These are phyloP conservation scores for Agrochola lota DNA, from an alignment of 2,888 invertebrate species.

Conservation along the genomic window DNA sequence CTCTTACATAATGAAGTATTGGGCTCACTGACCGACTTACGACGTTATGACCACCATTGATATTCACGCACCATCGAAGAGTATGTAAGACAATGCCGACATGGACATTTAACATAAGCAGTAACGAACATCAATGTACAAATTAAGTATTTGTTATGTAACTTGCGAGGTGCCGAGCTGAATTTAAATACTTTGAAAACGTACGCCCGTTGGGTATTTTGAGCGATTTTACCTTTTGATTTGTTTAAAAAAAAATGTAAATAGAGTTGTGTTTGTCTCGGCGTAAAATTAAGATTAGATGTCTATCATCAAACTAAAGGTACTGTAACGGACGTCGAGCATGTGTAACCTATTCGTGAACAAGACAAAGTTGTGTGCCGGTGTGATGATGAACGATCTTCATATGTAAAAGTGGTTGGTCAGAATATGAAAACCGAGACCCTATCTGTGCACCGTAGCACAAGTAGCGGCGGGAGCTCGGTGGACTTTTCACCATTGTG, in stretches of 20 bases:
- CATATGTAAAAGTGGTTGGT: no score
- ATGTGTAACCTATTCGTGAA: no score
- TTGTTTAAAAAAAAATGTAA: no score
- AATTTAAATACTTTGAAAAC: slow-evolving; percentile 39
- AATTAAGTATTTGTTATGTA: slow-evolving; percentile 55
- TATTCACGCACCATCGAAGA: slow-evolving; percentile 67
- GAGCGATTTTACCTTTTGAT: no score
- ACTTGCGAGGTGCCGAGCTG: slow-evolving; percentile 19
- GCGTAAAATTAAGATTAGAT: background rate
- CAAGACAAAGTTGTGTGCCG: no score
- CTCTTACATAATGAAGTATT: slow-evolving; percentile 69
- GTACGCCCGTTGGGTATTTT: slow-evolving; percentile 6
- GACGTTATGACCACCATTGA: slow-evolving; percentile 67
- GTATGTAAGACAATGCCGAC: slow-evolving; percentile 60
- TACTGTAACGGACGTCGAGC: no score
- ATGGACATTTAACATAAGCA: slow-evolving; percentile 55
- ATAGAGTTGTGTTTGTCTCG: background rate
- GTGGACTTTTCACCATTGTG: no score
- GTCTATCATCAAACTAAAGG: background rate
- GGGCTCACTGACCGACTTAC: slow-evolving; percentile 71
- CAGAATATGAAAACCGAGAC: no score
- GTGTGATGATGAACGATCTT: no score
- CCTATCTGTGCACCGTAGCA: no score
- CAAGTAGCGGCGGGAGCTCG: no score
- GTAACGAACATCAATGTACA: slow-evolving; percentile 43